Evolutionary conservation across 2,113 vertebrate species (phyloP).

Genomic region (Leptosomus discolor): DNA sequence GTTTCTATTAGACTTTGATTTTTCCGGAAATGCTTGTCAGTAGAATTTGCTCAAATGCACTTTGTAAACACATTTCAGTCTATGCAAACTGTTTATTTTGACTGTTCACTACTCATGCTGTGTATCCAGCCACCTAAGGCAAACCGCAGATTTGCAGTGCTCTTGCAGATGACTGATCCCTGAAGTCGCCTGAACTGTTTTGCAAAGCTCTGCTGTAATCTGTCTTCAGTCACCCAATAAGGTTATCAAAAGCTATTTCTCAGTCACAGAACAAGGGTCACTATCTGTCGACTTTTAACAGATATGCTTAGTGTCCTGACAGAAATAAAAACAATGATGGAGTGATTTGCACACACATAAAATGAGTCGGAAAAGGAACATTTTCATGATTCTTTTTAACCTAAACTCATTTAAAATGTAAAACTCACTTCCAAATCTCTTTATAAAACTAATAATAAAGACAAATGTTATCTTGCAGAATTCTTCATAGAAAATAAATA

Average conservation of each 20-base stretch:
- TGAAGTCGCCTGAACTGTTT: not conserved
- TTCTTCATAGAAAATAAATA: not conserved
- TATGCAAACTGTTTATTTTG: constrained; percentile 51
- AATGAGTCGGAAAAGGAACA: not conserved
- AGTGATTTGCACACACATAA: not conserved
- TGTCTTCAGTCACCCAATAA: constrained; percentile 8
- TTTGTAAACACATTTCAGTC: constrained; percentile 6
- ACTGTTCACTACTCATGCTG: not conserved
- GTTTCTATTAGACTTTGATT: constrained; percentile 12
- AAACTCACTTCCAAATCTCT: not conserved
- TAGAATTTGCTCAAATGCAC: constrained; percentile 25
- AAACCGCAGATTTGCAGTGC: constrained; percentile 10
- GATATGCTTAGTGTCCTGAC: not conserved
- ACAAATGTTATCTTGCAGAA: not conserved
- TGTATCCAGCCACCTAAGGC: constrained; percentile 43
- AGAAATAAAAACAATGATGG: not conserved
- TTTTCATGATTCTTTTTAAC: not conserved
- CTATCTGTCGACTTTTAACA: not conserved
- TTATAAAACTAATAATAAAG: not conserved
- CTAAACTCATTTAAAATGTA: not conserved
- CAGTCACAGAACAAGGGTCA: not conserved
- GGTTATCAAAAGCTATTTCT: constrained; percentile 10
- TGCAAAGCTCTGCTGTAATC: not conserved
- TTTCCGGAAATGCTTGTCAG: constrained; percentile 24
- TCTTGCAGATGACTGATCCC: constrained; percentile 42